Percentiles rank a stretch among this genome's conserved stretches.
Conservation (phyloP, 1,140 invertebrate genomes). For the Laupala kohalensis region DNA sequence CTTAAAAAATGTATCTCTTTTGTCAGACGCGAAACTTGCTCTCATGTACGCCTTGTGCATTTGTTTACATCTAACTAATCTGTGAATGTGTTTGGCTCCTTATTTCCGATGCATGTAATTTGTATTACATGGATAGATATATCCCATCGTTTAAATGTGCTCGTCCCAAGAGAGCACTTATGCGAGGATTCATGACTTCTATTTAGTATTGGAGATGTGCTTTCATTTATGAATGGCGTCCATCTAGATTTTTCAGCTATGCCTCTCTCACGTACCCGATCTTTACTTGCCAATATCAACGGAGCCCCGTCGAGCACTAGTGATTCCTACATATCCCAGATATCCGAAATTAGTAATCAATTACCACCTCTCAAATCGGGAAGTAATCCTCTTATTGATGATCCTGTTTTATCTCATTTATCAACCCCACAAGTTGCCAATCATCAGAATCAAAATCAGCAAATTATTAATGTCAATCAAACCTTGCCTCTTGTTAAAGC, state of each 20-base stretch:
- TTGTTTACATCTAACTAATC: background rate
- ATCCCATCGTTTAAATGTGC: background rate
- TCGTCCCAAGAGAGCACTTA: background rate
- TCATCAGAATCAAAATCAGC: constrained; percentile 17
- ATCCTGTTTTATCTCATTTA: constrained; percentile 2
- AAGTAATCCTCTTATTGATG: constrained; percentile 5
- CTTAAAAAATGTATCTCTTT: background rate
- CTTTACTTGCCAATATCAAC: constrained; percentile 29
- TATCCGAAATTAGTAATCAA: constrained; percentile 26
- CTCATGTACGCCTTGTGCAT: background rate
- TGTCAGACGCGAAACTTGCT: background rate
- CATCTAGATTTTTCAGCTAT: constrained; percentile 19
- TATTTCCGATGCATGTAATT: background rate
- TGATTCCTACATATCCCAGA: constrained; percentile 25
- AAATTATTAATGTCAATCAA: constrained; percentile 9
- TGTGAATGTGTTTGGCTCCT: background rate
- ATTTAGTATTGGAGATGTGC: background rate
- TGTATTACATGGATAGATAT: background rate
- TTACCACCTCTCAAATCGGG: constrained; percentile 27
- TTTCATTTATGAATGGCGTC: background rate
- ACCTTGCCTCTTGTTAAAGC: constrained; percentile 7
- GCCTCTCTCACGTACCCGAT: constrained; percentile 32
- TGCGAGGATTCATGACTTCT: background rate
- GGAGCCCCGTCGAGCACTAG: constrained; percentile 20
- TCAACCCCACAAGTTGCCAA: constrained; percentile 8